A percentile compares a stretch with the other conserved stretches of the same genome.
Evolutionary conservation across 2,888 invertebrate species (phyloP).

Genomic region (Cryptosula pallasiana): DNA sequence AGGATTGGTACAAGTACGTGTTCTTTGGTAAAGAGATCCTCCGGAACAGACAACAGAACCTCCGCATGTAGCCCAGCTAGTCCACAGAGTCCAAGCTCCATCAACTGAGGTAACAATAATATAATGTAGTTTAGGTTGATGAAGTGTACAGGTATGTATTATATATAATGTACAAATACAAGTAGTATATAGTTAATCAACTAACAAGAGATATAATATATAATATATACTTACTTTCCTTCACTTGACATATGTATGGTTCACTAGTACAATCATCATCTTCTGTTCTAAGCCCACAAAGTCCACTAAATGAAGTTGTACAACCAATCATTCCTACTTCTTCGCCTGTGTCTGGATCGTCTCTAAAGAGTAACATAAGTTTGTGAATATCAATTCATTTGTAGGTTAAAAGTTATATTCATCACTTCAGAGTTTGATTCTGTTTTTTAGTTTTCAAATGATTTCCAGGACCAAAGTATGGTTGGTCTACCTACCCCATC

Average conservation of each 20-base stretch:
- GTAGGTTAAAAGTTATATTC: no score
- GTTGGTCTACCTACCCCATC: conserved; percentile 2
- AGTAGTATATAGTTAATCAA: no score
- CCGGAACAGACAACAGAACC: neutral
- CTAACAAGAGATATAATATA: no score
- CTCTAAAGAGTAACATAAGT: neutral
- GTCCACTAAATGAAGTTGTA: neutral
- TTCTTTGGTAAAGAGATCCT: neutral
- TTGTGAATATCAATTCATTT: no score
- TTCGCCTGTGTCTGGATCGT: neutral
- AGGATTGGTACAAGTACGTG: conserved; percentile 9
- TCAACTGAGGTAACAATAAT: neutral
- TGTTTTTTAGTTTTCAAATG: no score
- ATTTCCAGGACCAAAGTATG: no score
- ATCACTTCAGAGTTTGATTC: no score
- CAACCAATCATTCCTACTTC: neutral
- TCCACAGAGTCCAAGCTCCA: conserved; percentile 7
- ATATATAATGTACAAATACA: no score
- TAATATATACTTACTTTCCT: neutral
- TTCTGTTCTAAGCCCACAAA: neutral
- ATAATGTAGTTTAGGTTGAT: no score
- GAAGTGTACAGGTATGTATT: no score
- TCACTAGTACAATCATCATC: neutral
- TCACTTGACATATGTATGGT: neutral
- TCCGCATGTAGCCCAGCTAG: neutral